These are phyloP conservation scores for Phylloscopus whistleri DNA, from an alignment of 2,113 vertebrate species.

Conservation along the genomic window DNA sequence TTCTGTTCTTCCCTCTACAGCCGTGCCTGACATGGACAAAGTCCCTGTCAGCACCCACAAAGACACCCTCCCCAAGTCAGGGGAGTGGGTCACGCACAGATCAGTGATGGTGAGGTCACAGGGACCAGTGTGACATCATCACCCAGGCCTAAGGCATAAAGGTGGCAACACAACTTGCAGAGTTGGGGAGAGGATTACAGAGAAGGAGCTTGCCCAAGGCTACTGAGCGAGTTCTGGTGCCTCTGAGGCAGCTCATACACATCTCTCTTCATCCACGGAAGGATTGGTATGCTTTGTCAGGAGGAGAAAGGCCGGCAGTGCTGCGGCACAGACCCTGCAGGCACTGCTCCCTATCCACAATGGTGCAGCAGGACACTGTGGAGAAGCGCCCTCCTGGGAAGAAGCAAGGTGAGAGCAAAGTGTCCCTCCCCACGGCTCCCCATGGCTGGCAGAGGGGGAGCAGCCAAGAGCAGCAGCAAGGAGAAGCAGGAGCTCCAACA, in stretches of 20 bases:
- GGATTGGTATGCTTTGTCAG: too few species aligned
- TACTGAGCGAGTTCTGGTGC: not conserved
- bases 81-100: fast-evolving
- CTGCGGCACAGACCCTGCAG: not conserved
- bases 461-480: not conserved
- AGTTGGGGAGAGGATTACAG: fast-evolving
- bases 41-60: too few species aligned
- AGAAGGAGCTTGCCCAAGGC: not conserved
- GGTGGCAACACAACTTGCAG: not conserved
- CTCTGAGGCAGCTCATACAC: not conserved
- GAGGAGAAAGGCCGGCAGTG: not conserved
- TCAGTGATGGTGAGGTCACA: too few species aligned
- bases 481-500: not conserved
- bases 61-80: fast-evolving
- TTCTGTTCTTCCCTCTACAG: not conserved
- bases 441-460: not conserved
- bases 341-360: not conserved
- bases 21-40: fast-evolving
- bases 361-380: not conserved
- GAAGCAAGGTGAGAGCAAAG: not conserved
- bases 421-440: not conserved
- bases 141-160: fast-evolving
- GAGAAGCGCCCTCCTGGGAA: not conserved
- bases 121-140: not conserved
- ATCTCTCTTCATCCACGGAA: not conserved